These are phyloP conservation scores for Gonocerus acuteangulatus DNA, from an alignment of 2,888 invertebrate genomes.

Conservation along the genomic window DNA sequence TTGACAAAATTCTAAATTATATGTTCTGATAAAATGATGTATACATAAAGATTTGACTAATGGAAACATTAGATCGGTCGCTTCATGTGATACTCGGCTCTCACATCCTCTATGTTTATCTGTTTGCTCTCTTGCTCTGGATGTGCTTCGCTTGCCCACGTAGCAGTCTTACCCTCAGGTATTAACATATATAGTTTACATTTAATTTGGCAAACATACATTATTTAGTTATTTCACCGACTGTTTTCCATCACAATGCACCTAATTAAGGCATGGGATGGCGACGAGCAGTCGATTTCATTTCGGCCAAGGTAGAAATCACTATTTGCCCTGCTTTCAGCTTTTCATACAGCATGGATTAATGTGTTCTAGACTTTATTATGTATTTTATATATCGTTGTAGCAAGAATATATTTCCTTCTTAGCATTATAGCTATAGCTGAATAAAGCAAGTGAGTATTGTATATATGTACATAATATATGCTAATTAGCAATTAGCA, in stretches of 20 bases:
- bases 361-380: no score
- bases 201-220: background rate
- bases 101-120: slow-evolving; percentile 27
- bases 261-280: no score
- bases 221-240: background rate
- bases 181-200: slow-evolving; percentile 23
- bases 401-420: no score
- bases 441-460: no score
- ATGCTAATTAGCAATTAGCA: no score
- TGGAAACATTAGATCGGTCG: background rate
- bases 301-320: background rate
- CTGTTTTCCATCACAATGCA: background rate
- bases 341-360: no score
- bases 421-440: no score
- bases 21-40: no score
- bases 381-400: no score
- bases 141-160: slow-evolving; percentile 38
- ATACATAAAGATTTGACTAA: no score
- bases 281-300: background rate
- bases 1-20: no score
- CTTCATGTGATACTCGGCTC: background rate
- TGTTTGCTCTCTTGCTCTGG: slow-evolving; percentile 36
- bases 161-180: slow-evolving; percentile 42
- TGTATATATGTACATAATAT: no score
- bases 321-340: background rate